These are phyloP conservation scores for Palloptera scutellata DNA, from an alignment of 2,888 invertebrate genomes.

Conservation along the genomic window DNA sequence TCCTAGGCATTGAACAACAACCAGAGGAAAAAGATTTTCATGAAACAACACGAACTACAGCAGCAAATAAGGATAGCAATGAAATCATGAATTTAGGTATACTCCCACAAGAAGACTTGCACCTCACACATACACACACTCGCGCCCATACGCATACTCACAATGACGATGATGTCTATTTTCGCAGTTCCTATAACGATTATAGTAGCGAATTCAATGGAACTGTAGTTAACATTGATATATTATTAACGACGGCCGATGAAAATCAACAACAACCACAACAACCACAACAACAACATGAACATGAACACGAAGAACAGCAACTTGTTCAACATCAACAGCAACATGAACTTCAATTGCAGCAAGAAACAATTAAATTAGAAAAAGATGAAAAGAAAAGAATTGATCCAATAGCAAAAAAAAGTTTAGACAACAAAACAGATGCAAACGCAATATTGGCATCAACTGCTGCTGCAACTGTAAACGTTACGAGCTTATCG, in stretches of 20 bases:
- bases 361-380: conserved; percentile 48
- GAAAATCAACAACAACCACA: conserved; percentile 44
- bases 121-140: background rate
- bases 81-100: conserved; percentile 30
- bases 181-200: conserved; percentile 60
- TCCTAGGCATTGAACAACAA: conserved; percentile 34
- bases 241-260: conserved; percentile 60
- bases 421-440: too few species aligned
- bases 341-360: conserved; percentile 33
- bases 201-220: conserved; percentile 60
- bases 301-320: conserved; percentile 34
- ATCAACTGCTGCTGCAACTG: conserved; percentile 38
- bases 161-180: conserved; percentile 42
- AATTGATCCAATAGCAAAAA: conserved; percentile 21
- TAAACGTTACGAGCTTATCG: conserved; percentile 32
- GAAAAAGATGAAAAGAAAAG: conserved; percentile 30
- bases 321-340: conserved; percentile 30
- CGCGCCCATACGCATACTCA: background rate
- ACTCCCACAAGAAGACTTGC: conserved; percentile 25
- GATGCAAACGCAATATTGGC: background rate
- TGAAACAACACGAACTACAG: conserved; percentile 20
- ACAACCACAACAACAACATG: conserved; percentile 25
- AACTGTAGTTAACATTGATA: conserved; percentile 60
- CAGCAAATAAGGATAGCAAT: conserved; percentile 39
- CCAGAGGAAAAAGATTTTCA: conserved; percentile 37